Evolutionary conservation across 2,113 vertebrate species (phyloP).

Genomic region (Ailurus styani): DNA sequence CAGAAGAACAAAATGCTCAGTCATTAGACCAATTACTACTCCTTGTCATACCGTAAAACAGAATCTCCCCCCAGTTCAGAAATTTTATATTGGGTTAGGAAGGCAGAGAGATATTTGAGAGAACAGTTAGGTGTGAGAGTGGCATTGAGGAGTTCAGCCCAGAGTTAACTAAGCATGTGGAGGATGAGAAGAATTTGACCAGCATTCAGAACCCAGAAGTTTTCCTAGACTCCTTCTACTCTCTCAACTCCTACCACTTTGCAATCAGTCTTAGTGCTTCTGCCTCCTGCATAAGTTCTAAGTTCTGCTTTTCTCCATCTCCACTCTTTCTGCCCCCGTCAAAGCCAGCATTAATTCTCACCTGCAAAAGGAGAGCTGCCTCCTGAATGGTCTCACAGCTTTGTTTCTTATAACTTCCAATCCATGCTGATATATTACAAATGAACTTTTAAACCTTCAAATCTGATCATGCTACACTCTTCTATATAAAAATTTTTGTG

Average conservation of each 20-base stretch:
- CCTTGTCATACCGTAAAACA: neutral
- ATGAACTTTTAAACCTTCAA: neutral
- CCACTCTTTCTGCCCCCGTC: neutral
- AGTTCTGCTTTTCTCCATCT: neutral
- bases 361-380: neutral
- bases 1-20: neutral
- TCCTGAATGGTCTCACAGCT: neutral
- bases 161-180: neutral
- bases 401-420: neutral
- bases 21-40: neutral
- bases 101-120: neutral
- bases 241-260: neutral
- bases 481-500: neutral
- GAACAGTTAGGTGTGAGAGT: neutral
- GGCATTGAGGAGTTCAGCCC: neutral
- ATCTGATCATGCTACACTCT: neutral
- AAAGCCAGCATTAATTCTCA: neutral
- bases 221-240: neutral
- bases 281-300: neutral
- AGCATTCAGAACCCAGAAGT: neutral
- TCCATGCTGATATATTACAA: neutral
- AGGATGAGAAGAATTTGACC: neutral
- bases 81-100: neutral
- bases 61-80: neutral
- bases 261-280: neutral